Base-by-base conservation (phyloP, 2,888 invertebrate genomes). In the Cheilosia vulpina region DNA sequence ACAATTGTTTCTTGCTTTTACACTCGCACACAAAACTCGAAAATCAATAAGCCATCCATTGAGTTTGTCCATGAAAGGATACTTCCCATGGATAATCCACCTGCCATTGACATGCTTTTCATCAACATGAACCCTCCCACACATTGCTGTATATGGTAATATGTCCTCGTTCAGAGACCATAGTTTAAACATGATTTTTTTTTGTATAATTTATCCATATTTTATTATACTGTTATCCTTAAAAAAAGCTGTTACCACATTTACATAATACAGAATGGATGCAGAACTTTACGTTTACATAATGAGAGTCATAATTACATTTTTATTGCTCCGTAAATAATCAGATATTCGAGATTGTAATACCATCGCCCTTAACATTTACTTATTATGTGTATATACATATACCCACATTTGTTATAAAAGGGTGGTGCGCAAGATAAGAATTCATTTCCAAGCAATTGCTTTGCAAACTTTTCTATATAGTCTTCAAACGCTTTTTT, bases 21-120 rank as follows among this genome's bases (percentile, higher is more conserved):
- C 6, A 31, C 47, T 17, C 6, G 7, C 24, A 34, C 6, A 50
- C 7, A 2, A 1, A 50, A 34, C 47, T 21, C 0, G 13, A 41
- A 68, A 68, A 68, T 31, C 68, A 45, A 55, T 68, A 68, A 55
- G 19, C 55, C 43, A 31, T 17, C 27, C 31, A 55, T 41, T 53
- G 52, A 41, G 38, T 24, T 24, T 19, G 52, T 13, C 52, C 52
- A 4, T 52, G 38, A 11, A 38, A 65, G 52, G 50, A 38, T 65
- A 52, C 17, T 24, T 27, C 19, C 27, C 27, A 27, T 55, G 66
- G 41, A 13, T 55, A 55, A 43, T 43, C 55, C 31, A 27, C 41
- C 66, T 68, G 53, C 43, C 31, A 43, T 27, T 68, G 55, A 43
- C 68, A 68, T 55, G 55, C 43, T 68, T 43, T 19, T 2, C 7